Base-by-base conservation (phyloP, 37 sponge, comb jelly and placozoan genomes). In the Beroe ovata region DNA sequence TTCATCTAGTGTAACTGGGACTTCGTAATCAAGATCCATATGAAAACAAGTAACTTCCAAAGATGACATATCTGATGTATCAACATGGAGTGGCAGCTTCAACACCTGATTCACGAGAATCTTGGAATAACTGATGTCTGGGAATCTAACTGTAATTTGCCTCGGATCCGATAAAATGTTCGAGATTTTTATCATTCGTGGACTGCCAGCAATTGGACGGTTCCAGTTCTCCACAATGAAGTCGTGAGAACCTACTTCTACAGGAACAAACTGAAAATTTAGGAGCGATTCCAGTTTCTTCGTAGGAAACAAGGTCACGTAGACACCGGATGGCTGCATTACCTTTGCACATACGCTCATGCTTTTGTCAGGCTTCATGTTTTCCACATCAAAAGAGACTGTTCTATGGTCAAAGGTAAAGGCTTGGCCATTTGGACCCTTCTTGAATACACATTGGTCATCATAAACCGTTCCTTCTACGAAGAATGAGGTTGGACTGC, bases 341-440 rank as follows among this genome's bases (percentile, higher is more conserved):
- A 30, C 69, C 30, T 30, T 66, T 1, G 35, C 33, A 14, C 19
- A 14, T 18, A 66, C 8, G 36, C 34, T 37, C 1, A 16, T 32
- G 19, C 30, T 32, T 66, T 37, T 29, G 32, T 8, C 69, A 32
- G 69, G 33, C 32, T 34, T 11, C 14, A 6, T 33, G 36, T 66
- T 66, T 40, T 77, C 54, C 38, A 77, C 84, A 23, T 77, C 54
- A 77, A 77, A 77, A 30, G 26, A 25, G 28, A 77, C 28, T 23
- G 23, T 20, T 42, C 38, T 54, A 1, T 19, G 26, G 54, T 77
- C 8, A 3, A 77, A 40, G 47, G 8, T 40, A 23, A 77, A 77
- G 1, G 41, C 28, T 19, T 77, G 84, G 16, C 47, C 84, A 77
- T 42, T 40, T 42, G 23, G 54, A 14, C 23, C 28, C 0, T 30